Base-by-base conservation (phyloP, 2,113 vertebrate genomes). In the Callocephalon fimbriatum region DNA sequence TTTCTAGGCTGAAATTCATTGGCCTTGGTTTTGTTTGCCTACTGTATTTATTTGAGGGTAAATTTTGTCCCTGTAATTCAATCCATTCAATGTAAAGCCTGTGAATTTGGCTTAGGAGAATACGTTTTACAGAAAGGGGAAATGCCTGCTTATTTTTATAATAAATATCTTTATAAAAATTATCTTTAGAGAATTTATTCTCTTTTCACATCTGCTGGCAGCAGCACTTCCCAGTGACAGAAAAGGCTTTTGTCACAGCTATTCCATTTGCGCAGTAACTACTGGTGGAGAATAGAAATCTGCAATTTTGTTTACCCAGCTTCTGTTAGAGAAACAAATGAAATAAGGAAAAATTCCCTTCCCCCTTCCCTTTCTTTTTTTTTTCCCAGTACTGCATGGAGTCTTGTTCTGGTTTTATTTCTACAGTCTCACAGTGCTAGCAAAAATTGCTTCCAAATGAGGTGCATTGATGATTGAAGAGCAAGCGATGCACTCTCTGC, bases 351-450 rank as follows among this genome's bases (percentile, higher is more conserved):
- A 54, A 40, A 19, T 4, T 29, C 23, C 2, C 5, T 6, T 3
- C 6, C 10, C 7, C 9, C 31, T 1, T 2, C 17, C 0, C 3
- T 0, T 1, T 4, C 4, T 12, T 15, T 21, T 56, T 20, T 15
- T 62, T 65, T 42, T 42, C 10, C 8, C 4, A 21, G 29, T 54
- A 12, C 7, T 2, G 3, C 42, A 22, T 21, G 18, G 40, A 81
- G 66, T 38, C 29, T 74, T 40, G 10, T 29, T 88, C 50, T 67
- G 6, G 1, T 72, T 71, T 88, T 53, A 78, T 21, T 84, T 91
- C 35, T 93, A 9, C 11, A 63, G 38, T 27, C 70, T 67, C 65
- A 42, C 10, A 66, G 35, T 20, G 48, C 53, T 86, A 40, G 15
- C 31, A 61, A 73, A 84, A 23, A 59, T 27, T 62, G 61, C 25